Evolutionary conservation across 2,113 vertebrate species (phyloP).

Genomic region (Alexandromys fortis): DNA sequence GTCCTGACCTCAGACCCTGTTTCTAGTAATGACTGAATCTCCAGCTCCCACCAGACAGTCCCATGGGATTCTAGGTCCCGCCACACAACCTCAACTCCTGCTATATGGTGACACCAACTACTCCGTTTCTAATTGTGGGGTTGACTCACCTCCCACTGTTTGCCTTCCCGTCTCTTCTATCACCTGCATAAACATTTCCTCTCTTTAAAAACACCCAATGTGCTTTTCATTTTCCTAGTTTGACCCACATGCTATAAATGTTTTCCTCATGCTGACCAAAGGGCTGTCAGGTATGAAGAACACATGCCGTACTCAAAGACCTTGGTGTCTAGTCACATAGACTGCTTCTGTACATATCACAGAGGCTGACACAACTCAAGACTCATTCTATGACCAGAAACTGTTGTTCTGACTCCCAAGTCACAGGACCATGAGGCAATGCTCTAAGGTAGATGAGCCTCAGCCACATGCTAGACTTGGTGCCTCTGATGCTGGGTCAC

Average conservation of each 20-base stretch:
- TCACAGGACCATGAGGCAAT: background rate
- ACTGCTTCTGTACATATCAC: background rate
- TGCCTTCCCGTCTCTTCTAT: slow-evolving; percentile 6
- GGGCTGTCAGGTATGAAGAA: background rate
- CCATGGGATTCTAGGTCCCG: background rate
- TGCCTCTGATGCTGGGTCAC: background rate
- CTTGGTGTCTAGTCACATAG: background rate
- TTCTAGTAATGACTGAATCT: background rate
- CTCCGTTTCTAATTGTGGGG: background rate
- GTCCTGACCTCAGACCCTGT: background rate
- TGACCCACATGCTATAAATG: background rate
- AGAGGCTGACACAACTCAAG: background rate
- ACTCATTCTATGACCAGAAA: fast-evolving
- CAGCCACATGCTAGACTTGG: no score
- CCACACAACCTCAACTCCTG: background rate
- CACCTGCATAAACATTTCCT: background rate
- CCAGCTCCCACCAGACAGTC: background rate
- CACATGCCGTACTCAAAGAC: background rate
- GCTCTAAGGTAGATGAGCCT: background rate
- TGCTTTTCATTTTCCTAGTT: background rate
- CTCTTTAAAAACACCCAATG: background rate
- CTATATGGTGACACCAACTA: background rate
- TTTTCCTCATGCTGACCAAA: background rate
- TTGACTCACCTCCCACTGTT: background rate
- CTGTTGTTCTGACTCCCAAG: background rate